These are phyloP conservation scores for Lycophotia porphyrea DNA, from an alignment of 2,888 invertebrate species.

Conservation along the genomic window DNA sequence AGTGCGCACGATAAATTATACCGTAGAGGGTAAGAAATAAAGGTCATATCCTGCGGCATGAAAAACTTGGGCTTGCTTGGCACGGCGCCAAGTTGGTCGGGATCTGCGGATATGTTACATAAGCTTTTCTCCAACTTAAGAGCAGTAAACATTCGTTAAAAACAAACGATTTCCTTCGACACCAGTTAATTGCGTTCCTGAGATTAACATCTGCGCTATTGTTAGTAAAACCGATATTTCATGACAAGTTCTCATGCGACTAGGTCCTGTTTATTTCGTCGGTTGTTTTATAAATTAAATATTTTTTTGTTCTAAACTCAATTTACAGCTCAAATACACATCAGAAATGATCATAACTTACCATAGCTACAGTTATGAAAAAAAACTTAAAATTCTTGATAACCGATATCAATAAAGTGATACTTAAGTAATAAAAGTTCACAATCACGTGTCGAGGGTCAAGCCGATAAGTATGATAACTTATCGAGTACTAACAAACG, in stretches of 20 bases:
- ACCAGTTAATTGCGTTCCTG: conserved; percentile 12
- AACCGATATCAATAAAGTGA: conserved; percentile 44
- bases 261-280: neutral
- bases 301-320: neutral
- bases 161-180: conserved; percentile 29
- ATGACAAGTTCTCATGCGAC: conserved; percentile 8
- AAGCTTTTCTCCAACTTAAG: conserved; percentile 57
- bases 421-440: conserved; percentile 50
- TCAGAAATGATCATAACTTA: conserved; percentile 25
- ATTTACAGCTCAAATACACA: conserved; percentile 21
- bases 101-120: conserved; percentile 60
- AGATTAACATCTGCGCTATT: conserved; percentile 17
- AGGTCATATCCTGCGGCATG: conserved; percentile 52
- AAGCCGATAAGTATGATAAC: conserved; percentile 59
- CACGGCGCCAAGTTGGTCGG: conserved; percentile 54
- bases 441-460: conserved; percentile 61
- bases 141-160: conserved; percentile 45
- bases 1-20: conserved; percentile 47
- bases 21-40: conserved; percentile 55
- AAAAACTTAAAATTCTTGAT: conserved; percentile 36
- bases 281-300: conserved; percentile 7
- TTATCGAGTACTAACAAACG: conserved; percentile 53
- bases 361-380: conserved; percentile 31
- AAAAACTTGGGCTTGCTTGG: conserved; percentile 54
- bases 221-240: conserved; percentile 16